Percentiles rank a stretch among this genome's conserved stretches.
Evolutionary conservation across 2,797 vertebrate species (phyloP).

Genomic region (Squalus acanthias): DNA sequence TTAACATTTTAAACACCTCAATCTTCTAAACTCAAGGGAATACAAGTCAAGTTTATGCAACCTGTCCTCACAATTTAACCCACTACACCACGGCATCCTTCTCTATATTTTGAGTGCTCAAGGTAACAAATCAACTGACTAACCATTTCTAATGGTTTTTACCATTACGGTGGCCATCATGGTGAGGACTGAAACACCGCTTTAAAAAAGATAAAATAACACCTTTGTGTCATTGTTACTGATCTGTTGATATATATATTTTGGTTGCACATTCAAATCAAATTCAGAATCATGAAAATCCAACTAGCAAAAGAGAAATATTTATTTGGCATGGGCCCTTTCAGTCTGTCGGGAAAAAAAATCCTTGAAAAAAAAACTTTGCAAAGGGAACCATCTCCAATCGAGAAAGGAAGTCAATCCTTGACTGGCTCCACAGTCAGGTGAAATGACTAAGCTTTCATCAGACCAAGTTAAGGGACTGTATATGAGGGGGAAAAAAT

Average conservation of each 20-base stretch:
- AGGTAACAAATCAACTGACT: neutral
- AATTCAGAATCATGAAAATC: neutral
- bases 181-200: neutral
- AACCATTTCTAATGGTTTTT: neutral
- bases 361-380: neutral
- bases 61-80: neutral
- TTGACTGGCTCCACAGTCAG: neutral
- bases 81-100: neutral
- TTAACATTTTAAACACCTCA: neutral
- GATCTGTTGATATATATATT: neutral
- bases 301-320: neutral
- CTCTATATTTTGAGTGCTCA: neutral
- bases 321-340: neutral
- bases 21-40: neutral
- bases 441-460: neutral
- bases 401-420: neutral
- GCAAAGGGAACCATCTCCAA: neutral
- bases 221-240: neutral
- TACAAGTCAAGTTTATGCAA: neutral
- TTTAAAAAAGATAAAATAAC: neutral
- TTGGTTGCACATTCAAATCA: neutral
- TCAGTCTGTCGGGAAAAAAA: neutral
- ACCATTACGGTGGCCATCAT: constrained; percentile 8
- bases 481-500: neutral
- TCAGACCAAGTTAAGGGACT: constrained; percentile 11